Evolutionary conservation across 2,797 vertebrate genomes (phyloP).

Genomic region (Tragelaphus eurycerus): DNA sequence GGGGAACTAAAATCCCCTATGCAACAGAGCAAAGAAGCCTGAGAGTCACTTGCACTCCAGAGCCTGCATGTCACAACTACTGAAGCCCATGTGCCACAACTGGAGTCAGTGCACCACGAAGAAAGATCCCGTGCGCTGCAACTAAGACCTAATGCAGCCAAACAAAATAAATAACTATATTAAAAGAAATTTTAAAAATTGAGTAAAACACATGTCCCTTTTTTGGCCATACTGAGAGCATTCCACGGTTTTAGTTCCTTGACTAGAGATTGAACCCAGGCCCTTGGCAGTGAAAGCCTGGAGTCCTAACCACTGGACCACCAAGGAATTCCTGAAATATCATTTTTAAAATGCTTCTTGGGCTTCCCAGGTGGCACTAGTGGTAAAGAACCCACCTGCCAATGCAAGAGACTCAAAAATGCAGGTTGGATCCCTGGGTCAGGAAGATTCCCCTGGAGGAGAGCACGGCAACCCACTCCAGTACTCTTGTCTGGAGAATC

Average conservation of each 20-base stretch:
- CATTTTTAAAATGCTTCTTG: neutral
- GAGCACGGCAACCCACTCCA: neutral
- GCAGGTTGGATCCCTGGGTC: neutral
- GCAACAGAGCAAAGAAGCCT: neutral
- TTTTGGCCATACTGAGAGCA: accelerated
- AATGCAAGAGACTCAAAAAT: neutral
- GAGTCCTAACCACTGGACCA: neutral
- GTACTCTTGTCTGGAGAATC: neutral
- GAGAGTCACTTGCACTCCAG: neutral
- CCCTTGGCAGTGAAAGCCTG: neutral
- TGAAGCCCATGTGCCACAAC: neutral
- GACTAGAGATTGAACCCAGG: neutral
- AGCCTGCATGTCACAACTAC: neutral
- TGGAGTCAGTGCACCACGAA: neutral
- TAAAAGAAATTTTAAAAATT: neutral
- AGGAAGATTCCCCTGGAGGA: neutral
- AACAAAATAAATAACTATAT: neutral
- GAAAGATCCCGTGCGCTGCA: neutral
- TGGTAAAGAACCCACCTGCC: neutral
- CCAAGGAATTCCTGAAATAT: neutral
- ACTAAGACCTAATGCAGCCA: neutral
- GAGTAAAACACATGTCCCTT: neutral
- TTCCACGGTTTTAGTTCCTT: neutral
- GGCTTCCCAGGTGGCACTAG: neutral
- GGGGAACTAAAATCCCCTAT: neutral